Evolutionary conservation across 2,888 invertebrate genomes (phyloP), one percentile per base, ranked within the genome.

Genomic region (Orthosia incerta): DNA sequence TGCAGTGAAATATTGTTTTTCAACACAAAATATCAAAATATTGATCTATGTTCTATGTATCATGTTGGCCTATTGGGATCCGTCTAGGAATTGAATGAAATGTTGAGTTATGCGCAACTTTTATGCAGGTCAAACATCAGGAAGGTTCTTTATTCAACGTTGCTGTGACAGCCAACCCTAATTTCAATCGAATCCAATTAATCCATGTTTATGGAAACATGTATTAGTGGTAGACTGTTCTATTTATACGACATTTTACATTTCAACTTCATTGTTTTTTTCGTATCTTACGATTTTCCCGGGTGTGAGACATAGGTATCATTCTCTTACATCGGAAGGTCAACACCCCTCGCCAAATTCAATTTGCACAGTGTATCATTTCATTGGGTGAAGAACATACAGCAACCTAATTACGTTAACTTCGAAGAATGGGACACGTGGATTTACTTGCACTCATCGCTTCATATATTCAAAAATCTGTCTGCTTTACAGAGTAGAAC

Each of bases 101-200:
- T 31, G 31, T 31, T 31, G 26, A 31, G 4, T 31, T 31, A 31
- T 31, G n/a, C 1, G 7, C 0, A 31, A 31, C 5, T 7, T 74
- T 26, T 56, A 57, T 57, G n/a, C 12, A 39, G 1, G n/a, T 39
- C 39, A 39, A 12, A n/a, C n/a, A n/a, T n/a, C n/a, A n/a, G n/a
- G n/a, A n/a, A n/a, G n/a, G n/a, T n/a, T n/a, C n/a, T n/a, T n/a
- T n/a, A n/a, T 61, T 20, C 16, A 67, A 16, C 13, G 3, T 18
- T 16, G 4, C 9, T 15, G 15, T 7, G 9, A 11, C 31, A 62
- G 50, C 31, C 55, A 76, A 53, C 79, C 81, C 57, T 75, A 75
- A 53, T 45, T 57, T 11, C 20, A 68, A 78, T 69, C 16, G 16
- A 60, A 48, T 48, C 51, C 15, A 69, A 73, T 82, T 59, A 69